A percentile compares a stretch with the other conserved stretches of the same genome.
These are phyloP conservation scores for Benitochromis conjunctus DNA, from an alignment of 2,113 vertebrate genomes.

Conservation along the genomic window DNA sequence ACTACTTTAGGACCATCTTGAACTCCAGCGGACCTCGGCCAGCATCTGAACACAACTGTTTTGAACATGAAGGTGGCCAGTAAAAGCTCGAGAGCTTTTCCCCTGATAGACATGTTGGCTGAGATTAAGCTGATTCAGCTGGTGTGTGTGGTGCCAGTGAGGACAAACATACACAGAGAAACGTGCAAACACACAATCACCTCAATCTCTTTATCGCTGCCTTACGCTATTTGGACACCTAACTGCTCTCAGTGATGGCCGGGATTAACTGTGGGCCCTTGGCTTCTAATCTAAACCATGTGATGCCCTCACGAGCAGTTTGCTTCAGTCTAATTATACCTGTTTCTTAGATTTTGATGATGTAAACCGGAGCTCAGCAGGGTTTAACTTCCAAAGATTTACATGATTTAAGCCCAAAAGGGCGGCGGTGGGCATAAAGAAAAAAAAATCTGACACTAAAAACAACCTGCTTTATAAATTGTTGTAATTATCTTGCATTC, in stretches of 20 bases:
- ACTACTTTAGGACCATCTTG: neutral
- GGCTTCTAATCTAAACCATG: neutral
- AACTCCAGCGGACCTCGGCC: slow-evolving; percentile 7
- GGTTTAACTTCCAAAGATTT: neutral
- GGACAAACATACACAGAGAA: neutral
- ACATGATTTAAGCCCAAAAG: neutral
- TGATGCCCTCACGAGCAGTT: neutral
- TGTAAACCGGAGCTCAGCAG: neutral
- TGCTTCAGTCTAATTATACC: neutral
- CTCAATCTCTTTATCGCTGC: slow-evolving; percentile 8
- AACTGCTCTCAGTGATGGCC: neutral
- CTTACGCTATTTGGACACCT: slow-evolving; percentile 17
- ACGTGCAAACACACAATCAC: neutral
- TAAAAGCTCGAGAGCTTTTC: neutral
- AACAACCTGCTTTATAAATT: neutral
- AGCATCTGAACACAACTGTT: neutral
- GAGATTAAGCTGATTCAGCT: neutral
- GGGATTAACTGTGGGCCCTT: neutral
- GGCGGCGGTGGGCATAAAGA: neutral
- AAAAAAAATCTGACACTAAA: neutral
- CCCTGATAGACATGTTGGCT: neutral
- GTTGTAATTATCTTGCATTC: neutral
- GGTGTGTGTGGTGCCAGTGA: neutral
- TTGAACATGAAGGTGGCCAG: neutral
- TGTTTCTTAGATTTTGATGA: neutral